Percentiles rank a stretch among this genome's conserved stretches.
Conservation (phyloP, 2,888 invertebrate genomes). For the Idaea straminata region DNA sequence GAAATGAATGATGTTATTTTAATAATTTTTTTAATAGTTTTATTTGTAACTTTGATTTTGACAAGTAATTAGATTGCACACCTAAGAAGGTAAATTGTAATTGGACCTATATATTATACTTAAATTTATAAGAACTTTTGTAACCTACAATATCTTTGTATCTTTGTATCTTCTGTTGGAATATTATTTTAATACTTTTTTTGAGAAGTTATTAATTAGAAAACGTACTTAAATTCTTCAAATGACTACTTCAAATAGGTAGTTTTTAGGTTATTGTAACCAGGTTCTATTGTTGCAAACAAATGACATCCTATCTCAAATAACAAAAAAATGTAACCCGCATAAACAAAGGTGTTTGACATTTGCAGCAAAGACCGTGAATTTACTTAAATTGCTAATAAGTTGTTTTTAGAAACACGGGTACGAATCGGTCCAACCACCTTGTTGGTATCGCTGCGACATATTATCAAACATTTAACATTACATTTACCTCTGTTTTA, state of each 20-base stretch:
- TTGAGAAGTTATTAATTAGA: no score
- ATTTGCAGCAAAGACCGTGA: conserved; percentile 42
- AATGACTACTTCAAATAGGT: background rate
- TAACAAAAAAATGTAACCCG: conserved; percentile 40
- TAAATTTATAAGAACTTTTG: no score
- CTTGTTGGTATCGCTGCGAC: background rate
- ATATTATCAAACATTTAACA: background rate
- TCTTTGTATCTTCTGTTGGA: no score
- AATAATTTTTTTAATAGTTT: no score
- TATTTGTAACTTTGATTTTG: no score
- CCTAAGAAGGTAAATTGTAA: no score
- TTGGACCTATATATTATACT: no score
- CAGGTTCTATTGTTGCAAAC: background rate
- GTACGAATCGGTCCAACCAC: background rate
- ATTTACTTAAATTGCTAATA: conserved; percentile 17
- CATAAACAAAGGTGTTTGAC: conserved; percentile 56
- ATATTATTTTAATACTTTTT: no score
- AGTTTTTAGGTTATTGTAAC: background rate
- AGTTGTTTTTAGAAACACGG: background rate
- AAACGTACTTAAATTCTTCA: no score
- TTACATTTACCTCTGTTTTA: background rate
- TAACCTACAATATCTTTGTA: no score
- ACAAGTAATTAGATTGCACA: no score
- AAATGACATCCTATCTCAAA: conserved; percentile 5
- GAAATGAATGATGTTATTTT: no score